Evolutionary conservation across 2,888 invertebrate species (phyloP).

Genomic region (Leptothorax acervorum): DNA sequence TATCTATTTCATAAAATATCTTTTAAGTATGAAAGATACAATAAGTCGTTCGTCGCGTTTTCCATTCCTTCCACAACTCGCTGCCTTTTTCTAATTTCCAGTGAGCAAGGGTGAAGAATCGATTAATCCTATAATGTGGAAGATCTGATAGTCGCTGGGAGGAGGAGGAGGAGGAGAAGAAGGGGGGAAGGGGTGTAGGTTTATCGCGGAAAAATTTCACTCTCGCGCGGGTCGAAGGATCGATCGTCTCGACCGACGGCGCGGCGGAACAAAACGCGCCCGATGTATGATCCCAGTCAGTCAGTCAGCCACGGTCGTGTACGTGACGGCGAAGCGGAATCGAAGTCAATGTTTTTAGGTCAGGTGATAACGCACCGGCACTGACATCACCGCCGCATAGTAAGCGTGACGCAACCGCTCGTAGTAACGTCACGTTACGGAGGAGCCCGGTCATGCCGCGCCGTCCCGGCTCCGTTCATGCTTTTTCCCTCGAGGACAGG

Average conservation of each 20-base stretch:
- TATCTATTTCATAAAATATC: too few species aligned
- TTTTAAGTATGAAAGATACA: too few species aligned
- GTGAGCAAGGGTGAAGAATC: not conserved
- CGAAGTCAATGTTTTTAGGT: slow-evolving; percentile 80
- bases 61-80: not conserved
- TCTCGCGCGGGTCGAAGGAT: not conserved
- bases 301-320: not conserved
- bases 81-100: not conserved
- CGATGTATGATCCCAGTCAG: not conserved
- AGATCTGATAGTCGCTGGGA: not conserved
- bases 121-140: not conserved
- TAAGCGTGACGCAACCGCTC: slow-evolving; percentile 82
- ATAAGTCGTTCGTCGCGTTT: too few species aligned
- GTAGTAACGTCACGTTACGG: slow-evolving; percentile 78
- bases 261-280: not conserved
- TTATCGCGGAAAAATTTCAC: slow-evolving; percentile 10
- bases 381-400: slow-evolving; percentile 84
- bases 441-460: slow-evolving; percentile 52
- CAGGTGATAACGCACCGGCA: slow-evolving; percentile 75
- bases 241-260: not conserved
- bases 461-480: slow-evolving; percentile 36
- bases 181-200: not conserved
- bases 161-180: too few species aligned
- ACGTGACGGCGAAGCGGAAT: slow-evolving; percentile 64
- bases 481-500: not conserved